These are phyloP conservation scores for Phylloscopus trochiloides DNA, from an alignment of 2,113 vertebrate species.

Conservation along the genomic window DNA sequence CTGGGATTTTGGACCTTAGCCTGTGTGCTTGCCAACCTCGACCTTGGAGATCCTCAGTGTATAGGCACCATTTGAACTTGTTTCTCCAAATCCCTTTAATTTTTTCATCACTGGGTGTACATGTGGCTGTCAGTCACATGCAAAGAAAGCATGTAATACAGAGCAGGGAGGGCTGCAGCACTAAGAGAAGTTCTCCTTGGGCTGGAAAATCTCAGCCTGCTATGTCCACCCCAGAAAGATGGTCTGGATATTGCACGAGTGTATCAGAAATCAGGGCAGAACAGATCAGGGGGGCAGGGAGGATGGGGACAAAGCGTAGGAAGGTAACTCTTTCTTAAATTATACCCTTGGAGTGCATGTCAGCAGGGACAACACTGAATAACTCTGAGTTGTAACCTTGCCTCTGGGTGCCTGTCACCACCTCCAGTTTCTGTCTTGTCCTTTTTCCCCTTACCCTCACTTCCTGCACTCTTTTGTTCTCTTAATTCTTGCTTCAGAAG, in stretches of 20 bases:
- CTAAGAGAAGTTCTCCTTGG: not conserved
- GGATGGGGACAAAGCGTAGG: not conserved
- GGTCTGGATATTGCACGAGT: not conserved
- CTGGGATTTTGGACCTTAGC: not conserved
- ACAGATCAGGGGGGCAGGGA: not conserved
- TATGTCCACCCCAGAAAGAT: not conserved
- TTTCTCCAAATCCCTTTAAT: not conserved
- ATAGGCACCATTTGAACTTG: not conserved
- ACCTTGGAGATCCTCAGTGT: not conserved
- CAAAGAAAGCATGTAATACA: not conserved
- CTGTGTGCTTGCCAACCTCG: not conserved
- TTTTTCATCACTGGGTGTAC: not conserved
- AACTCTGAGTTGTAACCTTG: slow-evolving; percentile 17
- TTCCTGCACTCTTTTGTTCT: slow-evolving; percentile 58
- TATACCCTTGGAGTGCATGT: not conserved
- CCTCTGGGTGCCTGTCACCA: slow-evolving; percentile 49
- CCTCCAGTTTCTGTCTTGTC: slow-evolving; percentile 55
- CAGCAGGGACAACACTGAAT: not conserved
- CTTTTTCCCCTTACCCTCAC: slow-evolving; percentile 10
- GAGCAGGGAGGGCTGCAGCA: not conserved
- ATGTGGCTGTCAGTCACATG: not conserved
- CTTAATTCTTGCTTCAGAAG: slow-evolving; percentile 52
- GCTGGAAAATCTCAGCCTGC: not conserved
- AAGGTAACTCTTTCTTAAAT: slow-evolving; percentile 8
- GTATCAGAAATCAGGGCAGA: not conserved